Percentiles rank a stretch among this genome's conserved stretches.
Conservation (phyloP, 2,797 vertebrate genomes). For the Megalops cyprinoides region DNA sequence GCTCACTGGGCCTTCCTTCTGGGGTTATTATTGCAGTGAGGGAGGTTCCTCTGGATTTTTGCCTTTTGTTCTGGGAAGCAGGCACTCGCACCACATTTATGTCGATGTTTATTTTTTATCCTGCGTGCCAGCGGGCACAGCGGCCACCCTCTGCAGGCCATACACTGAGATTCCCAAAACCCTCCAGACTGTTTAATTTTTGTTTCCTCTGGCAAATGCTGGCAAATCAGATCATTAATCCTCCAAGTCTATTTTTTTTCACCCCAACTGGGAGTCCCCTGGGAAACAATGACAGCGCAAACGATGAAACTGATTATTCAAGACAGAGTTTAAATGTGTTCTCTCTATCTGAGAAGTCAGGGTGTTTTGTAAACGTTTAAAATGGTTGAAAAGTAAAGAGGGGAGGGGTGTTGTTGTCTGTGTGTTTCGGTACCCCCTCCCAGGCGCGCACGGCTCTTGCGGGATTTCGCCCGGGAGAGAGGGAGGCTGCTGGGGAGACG, state of each 20-base stretch:
- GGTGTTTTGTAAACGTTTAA: neutral
- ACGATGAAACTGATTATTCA: slow-evolving; percentile 20
- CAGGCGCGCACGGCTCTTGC: neutral
- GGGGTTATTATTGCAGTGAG: neutral
- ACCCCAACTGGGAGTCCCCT: neutral
- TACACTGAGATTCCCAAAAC: neutral
- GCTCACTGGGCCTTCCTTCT: neutral
- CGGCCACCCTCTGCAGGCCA: neutral
- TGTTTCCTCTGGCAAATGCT: neutral
- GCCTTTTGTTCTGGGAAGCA: neutral
- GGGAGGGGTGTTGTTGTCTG: slow-evolving; percentile 3
- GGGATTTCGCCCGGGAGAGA: slow-evolving; percentile 34
- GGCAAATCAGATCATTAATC: slow-evolving; percentile 11
- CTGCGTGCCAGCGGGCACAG: neutral
- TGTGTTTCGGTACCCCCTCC: neutral
- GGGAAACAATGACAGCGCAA: neutral
- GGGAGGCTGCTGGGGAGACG: slow-evolving; percentile 35
- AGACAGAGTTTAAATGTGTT: neutral
- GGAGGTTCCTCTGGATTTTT: neutral
- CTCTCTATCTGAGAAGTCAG: neutral
- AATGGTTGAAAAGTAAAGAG: neutral
- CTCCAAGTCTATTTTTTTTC: neutral
- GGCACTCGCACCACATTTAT: neutral
- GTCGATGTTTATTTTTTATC: neutral
- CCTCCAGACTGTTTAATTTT: neutral